Conservation (phyloP, 2,113 vertebrate genomes). For the Clupea harengus region DNA sequence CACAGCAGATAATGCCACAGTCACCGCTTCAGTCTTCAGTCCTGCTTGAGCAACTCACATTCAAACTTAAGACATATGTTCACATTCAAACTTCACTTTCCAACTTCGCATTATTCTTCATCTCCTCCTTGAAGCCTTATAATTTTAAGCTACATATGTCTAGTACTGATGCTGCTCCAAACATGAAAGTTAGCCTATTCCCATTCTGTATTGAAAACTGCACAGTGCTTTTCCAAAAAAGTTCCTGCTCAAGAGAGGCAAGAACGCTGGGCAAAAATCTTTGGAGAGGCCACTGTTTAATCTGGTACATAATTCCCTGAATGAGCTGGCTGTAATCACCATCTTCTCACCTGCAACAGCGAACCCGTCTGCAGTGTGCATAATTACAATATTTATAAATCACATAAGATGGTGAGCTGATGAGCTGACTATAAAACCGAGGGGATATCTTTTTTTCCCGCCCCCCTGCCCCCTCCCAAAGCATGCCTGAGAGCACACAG, state of each 20-base stretch:
- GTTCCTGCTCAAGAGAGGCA: not conserved
- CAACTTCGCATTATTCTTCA: too few relatives aligned
- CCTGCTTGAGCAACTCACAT: not conserved
- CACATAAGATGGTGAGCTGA: not conserved
- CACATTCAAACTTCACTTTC: too few relatives aligned
- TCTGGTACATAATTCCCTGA: not conserved
- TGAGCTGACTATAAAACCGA: not conserved
- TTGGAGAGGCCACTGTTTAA: not conserved
- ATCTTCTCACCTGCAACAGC: conserved; percentile 11
- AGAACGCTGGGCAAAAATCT: not conserved
- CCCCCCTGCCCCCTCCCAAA: not conserved
- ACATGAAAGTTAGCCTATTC: not conserved
- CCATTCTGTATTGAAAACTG: not conserved
- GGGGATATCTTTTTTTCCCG: not conserved
- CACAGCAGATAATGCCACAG: not conserved
- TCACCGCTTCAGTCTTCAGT: not conserved
- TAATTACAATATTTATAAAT: conserved; percentile 16
- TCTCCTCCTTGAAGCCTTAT: not conserved
- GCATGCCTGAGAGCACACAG: not conserved
- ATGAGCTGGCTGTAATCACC: conserved; percentile 19
- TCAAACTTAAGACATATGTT: not conserved
- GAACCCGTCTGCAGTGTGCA: not conserved
- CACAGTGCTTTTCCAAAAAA: not conserved
- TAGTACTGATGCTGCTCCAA: not conserved
- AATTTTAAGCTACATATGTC: not conserved